Conservation (phyloP, 2,888 invertebrate genomes). For the Anodontia alba region DNA sequence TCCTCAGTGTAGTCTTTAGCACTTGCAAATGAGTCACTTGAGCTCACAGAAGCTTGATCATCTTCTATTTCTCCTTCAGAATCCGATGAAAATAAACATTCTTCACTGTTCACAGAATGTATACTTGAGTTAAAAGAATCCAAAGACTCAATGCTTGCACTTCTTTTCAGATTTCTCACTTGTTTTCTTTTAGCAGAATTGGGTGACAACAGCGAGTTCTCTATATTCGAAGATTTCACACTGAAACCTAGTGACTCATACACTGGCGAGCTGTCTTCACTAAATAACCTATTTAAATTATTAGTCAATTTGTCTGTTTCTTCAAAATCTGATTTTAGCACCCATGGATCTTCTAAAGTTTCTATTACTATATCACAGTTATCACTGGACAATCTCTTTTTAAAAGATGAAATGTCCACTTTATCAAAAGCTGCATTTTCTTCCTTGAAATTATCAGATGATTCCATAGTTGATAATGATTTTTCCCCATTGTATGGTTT, state of each 20-base stretch:
- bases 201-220: neutral
- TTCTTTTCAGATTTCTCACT: conserved; percentile 24
- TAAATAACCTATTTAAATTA: neutral
- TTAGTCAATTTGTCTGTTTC: neutral
- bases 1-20: conserved; percentile 1
- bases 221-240: neutral
- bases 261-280: neutral
- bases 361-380: conserved; percentile 17
- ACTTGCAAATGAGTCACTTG: conserved; percentile 26
- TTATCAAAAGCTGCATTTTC: neutral
- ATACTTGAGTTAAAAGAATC: conserved; percentile 58
- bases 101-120: conserved; percentile 48
- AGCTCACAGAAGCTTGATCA: conserved; percentile 23
- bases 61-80: conserved; percentile 45
- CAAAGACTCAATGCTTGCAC: conserved; percentile 44
- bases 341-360: conserved; percentile 53
- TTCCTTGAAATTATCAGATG: neutral
- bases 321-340: conserved; percentile 24
- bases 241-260: neutral
- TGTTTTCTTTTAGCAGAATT: neutral
- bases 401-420: neutral
- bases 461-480: neutral
- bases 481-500: neutral
- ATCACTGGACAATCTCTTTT: neutral
- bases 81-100: conserved; percentile 53